A percentile compares a stretch with the other conserved stretches of the same genome.
phyloP scores from a whole-genome alignment of 2,113 vertebrate species.

The Atractosteus spatula region DNA sequence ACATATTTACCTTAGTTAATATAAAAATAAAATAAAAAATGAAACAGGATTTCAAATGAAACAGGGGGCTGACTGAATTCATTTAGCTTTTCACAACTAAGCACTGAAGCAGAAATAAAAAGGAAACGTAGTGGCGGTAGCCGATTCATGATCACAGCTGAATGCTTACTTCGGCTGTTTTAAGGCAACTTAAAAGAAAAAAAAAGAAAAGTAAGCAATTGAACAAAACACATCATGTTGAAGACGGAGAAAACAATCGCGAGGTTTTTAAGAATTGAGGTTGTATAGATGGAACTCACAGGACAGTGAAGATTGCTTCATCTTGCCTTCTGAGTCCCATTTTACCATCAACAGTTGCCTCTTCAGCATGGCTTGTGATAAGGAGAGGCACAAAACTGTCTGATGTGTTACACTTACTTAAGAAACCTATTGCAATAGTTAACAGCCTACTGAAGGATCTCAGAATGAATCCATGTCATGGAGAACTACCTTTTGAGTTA shows the following conservation, averaged over 20 bases:
- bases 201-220: neutral
- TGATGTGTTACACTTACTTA: neutral
- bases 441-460: conserved; percentile 13
- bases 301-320: neutral
- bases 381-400: conserved; percentile 10
- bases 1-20: neutral
- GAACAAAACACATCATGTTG: neutral
- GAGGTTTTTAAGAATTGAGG: neutral
- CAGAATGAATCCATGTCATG: neutral
- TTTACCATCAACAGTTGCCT: neutral
- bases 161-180: conserved; percentile 1
- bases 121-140: neutral
- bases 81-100: neutral
- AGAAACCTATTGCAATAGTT: conserved; percentile 9
- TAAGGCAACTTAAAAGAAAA: neutral
- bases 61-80: neutral
- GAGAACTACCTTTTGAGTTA: neutral
- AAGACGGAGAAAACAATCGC: conserved; percentile 4
- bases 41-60: neutral
- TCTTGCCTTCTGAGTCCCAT: neutral
- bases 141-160: conserved; percentile 11
- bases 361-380: neutral
- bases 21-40: neutral
- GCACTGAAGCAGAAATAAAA: neutral
- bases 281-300: neutral